A percentile compares a stretch with the other conserved stretches of the same genome.
Conservation (phyloP, 2,888 invertebrate genomes). For the Fabriciana adippe region DNA sequence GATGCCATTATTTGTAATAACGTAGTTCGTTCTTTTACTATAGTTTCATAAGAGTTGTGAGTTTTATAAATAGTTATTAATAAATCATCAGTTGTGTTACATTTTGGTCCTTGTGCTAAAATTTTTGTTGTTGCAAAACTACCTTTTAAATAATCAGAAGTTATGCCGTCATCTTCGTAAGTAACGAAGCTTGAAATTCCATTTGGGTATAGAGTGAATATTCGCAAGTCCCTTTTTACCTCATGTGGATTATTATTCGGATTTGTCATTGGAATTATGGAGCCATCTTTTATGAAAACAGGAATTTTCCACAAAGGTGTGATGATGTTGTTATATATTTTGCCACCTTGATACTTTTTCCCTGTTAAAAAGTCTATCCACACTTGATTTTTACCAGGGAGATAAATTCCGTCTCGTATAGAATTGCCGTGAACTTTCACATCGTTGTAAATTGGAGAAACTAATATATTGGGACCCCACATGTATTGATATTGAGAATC, state of each 20-base stretch:
- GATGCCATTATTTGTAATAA: slow-evolving; percentile 63
- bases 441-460: slow-evolving; percentile 67
- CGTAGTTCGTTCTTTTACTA: slow-evolving; percentile 60
- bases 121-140: slow-evolving; percentile 59
- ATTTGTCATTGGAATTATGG: slow-evolving; percentile 70
- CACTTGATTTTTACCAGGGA: slow-evolving; percentile 61
- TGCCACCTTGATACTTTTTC: slow-evolving; percentile 69
- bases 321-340: slow-evolving; percentile 61
- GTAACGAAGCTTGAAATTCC: slow-evolving; percentile 54
- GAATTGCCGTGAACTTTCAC: slow-evolving; percentile 44
- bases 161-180: slow-evolving; percentile 73
- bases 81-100: slow-evolving; percentile 54
- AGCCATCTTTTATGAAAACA: slow-evolving; percentile 68
- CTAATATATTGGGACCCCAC: slow-evolving; percentile 74
- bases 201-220: slow-evolving; percentile 65
- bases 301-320: slow-evolving; percentile 72
- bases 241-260: slow-evolving; percentile 68
- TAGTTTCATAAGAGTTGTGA: slow-evolving; percentile 57
- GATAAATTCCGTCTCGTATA: slow-evolving; percentile 61
- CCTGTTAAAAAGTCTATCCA: slow-evolving; percentile 74
- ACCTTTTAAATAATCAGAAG: slow-evolving; percentile 57
- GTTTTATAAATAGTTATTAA: slow-evolving; percentile 60
- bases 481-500: slow-evolving; percentile 75
- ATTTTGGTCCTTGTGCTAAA: slow-evolving; percentile 50
- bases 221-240: slow-evolving; percentile 60